phyloP scores from a whole-genome alignment of 2,113 vertebrate species.

The Sula dactylatra region DNA sequence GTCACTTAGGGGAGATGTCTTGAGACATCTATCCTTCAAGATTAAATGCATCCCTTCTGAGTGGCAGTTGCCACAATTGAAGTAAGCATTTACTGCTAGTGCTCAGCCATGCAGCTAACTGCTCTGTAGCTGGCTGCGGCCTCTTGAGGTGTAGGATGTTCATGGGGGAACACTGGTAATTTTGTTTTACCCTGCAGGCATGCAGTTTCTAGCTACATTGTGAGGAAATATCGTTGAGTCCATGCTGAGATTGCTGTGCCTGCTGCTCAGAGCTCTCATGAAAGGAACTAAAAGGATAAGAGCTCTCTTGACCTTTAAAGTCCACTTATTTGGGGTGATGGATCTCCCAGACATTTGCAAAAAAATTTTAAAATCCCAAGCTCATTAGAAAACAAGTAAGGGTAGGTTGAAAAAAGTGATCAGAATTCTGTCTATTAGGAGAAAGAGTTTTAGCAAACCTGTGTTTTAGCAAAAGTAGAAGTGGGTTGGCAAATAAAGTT shows the following conservation, averaged over 20 bases:
- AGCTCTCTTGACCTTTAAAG: slow-evolving; percentile 68
- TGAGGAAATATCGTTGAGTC: slow-evolving; percentile 62
- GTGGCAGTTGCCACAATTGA: slow-evolving; percentile 75
- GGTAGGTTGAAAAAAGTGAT: neutral
- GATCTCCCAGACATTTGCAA: slow-evolving; percentile 17
- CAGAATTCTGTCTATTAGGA: neutral
- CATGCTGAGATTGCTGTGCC: slow-evolving; percentile 63
- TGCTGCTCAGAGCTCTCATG: slow-evolving; percentile 53
- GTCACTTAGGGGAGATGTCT: slow-evolving; percentile 50
- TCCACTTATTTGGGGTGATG: slow-evolving; percentile 43
- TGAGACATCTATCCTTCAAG: slow-evolving; percentile 73
- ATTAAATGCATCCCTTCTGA: slow-evolving; percentile 72
- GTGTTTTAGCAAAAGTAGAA: neutral
- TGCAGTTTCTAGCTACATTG: slow-evolving; percentile 65
- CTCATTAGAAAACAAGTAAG: slow-evolving; percentile 10
- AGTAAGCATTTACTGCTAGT: slow-evolving; percentile 76
- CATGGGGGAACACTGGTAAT: slow-evolving; percentile 76
- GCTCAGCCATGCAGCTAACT: slow-evolving; percentile 80
- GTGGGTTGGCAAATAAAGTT: neutral
- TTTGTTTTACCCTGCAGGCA: slow-evolving; percentile 78
- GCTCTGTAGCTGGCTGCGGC: slow-evolving; percentile 74
- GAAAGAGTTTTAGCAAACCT: neutral
- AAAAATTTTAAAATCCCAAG: neutral
- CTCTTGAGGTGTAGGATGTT: slow-evolving; percentile 78
- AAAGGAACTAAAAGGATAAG: slow-evolving; percentile 59